Evolutionary conservation across 2,797 vertebrate species (phyloP).

Genomic region (Alcedo atthis): DNA sequence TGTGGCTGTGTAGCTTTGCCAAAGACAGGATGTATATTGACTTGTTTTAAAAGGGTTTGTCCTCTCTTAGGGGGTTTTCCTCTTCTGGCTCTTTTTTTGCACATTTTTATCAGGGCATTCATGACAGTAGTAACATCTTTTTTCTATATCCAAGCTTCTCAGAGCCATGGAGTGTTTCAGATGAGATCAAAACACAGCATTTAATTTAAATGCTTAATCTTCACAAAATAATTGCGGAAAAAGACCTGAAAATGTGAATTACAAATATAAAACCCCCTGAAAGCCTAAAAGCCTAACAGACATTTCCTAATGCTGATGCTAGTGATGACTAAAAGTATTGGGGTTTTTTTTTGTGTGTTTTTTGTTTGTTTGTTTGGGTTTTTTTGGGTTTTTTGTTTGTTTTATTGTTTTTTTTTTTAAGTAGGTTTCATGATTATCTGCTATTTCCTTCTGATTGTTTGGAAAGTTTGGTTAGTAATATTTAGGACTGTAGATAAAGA

Average conservation of each 20-base stretch:
- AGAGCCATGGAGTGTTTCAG: neutral
- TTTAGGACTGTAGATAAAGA: neutral
- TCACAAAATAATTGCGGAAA: neutral
- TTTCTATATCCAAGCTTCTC: neutral
- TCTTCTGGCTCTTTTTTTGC: neutral
- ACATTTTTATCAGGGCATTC: neutral
- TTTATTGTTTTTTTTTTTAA: neutral
- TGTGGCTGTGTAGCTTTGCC: neutral
- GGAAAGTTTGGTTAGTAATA: slow-evolving; percentile 40
- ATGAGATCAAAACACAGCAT: neutral
- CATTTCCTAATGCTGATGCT: neutral
- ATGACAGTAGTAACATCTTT: neutral
- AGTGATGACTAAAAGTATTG: neutral
- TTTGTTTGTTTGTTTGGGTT: too few species aligned
- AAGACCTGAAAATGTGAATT: neutral
- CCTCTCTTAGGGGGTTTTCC: neutral
- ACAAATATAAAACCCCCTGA: neutral
- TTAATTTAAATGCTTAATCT: neutral
- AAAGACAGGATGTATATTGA: neutral
- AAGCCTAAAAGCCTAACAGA: neutral
- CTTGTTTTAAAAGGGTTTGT: neutral
- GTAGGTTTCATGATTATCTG: neutral
- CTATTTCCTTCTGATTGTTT: slow-evolving; percentile 46
- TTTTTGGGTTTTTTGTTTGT: too few species aligned
- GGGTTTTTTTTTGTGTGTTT: too few species aligned